These are phyloP conservation scores for Pseudanteris insignis DNA, from an alignment of 2,888 invertebrate species.

Conservation along the genomic window DNA sequence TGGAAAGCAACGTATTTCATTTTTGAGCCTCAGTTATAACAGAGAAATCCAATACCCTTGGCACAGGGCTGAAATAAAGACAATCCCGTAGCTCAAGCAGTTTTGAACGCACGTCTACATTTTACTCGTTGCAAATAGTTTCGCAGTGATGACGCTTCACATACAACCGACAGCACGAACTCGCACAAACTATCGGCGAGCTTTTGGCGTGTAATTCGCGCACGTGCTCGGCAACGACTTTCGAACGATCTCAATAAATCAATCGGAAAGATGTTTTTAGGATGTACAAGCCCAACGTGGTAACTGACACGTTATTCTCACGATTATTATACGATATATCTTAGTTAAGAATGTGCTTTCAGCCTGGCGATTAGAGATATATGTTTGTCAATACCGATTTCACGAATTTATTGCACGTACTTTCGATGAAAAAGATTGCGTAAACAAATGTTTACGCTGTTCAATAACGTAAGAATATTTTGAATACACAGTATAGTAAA, in stretches of 20 bases:
- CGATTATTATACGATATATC: slow-evolving; percentile 23
- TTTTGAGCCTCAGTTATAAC: too few species aligned
- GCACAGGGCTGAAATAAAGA: slow-evolving; percentile 14
- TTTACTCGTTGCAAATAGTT: slow-evolving; percentile 11
- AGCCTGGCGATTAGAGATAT: too few species aligned
- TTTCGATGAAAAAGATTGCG: too few species aligned
- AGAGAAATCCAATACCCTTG: slow-evolving; percentile 9
- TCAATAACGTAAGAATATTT: too few species aligned
- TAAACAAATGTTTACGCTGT: too few species aligned
- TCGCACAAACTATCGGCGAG: slow-evolving; percentile 11
- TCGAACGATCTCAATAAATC: slow-evolving; percentile 25
- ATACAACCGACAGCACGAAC: slow-evolving; percentile 11
- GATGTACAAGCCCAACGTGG: slow-evolving; percentile 23
- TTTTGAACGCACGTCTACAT: slow-evolving; percentile 23
- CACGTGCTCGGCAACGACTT: slow-evolving; percentile 28
- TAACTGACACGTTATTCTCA: slow-evolving; percentile 31
- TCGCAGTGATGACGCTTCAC: slow-evolving; percentile 11
- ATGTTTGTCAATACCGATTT: too few species aligned
- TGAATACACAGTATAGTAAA: too few species aligned
- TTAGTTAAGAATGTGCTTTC: slow-evolving; percentile 1
- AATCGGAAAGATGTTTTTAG: slow-evolving; percentile 19
- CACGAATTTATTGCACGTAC: too few species aligned
- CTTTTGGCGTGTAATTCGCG: slow-evolving; percentile 22
- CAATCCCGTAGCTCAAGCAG: slow-evolving; percentile 15
- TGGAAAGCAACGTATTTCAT: too few species aligned